Evolutionary conservation across 2,113 vertebrate species (phyloP).

Genomic region (Brevimyrus niger): DNA sequence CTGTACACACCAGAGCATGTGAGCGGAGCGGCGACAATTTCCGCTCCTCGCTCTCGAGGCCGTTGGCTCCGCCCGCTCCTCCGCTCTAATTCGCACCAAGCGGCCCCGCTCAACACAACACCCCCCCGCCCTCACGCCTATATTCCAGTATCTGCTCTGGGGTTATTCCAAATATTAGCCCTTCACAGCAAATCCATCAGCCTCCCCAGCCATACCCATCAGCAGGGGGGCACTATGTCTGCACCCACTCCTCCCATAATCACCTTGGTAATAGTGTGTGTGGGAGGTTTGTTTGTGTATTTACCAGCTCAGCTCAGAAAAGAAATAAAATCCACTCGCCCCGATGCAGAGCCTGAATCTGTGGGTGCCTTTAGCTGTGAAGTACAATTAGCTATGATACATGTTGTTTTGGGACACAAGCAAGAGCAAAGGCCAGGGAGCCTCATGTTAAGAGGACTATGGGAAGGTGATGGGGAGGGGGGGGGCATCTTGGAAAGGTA

Average conservation of each 20-base stretch:
- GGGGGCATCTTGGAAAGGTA: neutral
- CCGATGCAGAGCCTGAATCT: constrained; percentile 8
- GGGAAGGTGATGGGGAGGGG: neutral
- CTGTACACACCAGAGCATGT: no score
- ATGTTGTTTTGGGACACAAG: constrained; percentile 15
- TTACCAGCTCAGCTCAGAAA: constrained; percentile 19
- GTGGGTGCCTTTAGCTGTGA: constrained; percentile 24
- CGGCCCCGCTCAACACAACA: no score
- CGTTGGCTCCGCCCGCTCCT: no score
- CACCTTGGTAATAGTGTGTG: constrained; percentile 24
- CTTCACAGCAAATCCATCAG: neutral
- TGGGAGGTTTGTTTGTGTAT: constrained; percentile 32
- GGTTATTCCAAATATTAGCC: neutral
- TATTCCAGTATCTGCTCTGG: neutral
- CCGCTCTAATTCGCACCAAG: no score
- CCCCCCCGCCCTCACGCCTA: neutral
- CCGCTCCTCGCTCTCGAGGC: no score
- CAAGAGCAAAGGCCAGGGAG: neutral
- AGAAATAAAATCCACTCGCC: constrained; percentile 6
- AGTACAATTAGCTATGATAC: constrained; percentile 34
- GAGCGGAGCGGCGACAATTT: no score
- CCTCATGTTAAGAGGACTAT: neutral
- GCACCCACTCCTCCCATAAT: constrained; percentile 4
- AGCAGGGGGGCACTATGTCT: neutral
- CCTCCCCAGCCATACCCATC: neutral